Evolutionary conservation across 2,797 vertebrate species (phyloP).

Genomic region (Rhincodon typus): DNA sequence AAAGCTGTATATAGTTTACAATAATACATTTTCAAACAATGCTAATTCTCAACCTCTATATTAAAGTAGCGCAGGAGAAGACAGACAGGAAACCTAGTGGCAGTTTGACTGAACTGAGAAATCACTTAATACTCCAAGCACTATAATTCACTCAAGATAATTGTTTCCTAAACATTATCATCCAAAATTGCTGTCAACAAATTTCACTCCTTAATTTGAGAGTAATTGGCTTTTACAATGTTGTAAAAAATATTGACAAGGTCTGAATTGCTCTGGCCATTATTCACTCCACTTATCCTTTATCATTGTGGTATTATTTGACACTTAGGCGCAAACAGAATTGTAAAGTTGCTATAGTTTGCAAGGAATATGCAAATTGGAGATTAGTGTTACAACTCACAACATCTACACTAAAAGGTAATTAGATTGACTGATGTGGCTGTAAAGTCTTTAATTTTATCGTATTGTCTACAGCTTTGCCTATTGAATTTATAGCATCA

Average conservation of each 20-base stretch:
- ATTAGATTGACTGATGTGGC: conserved; percentile 64
- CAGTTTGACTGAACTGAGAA: not conserved
- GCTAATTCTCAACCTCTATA: not conserved
- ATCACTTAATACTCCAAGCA: conserved; percentile 25
- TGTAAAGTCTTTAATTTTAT: conserved; percentile 64
- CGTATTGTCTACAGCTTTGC: conserved; percentile 50
- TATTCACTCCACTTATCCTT: conserved; percentile 49
- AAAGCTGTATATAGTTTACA: not conserved
- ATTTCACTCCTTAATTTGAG: conserved; percentile 57
- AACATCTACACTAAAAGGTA: conserved; percentile 61
- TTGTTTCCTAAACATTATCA: conserved; percentile 61
- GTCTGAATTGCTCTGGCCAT: conserved; percentile 51
- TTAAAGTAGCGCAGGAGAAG: not conserved
- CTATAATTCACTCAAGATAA: conserved; percentile 41
- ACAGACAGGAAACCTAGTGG: not conserved
- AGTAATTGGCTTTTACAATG: conserved; percentile 63
- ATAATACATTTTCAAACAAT: not conserved
- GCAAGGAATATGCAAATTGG: conserved; percentile 49
- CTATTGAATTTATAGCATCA: conserved; percentile 63
- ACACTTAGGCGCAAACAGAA: conserved; percentile 59
- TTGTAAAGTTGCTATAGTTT: conserved; percentile 56
- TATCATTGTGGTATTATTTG: conserved; percentile 69
- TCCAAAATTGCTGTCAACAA: conserved; percentile 54
- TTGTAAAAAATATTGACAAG: conserved; percentile 58
- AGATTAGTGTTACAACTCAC: conserved; percentile 60